Evolutionary conservation across 2,888 invertebrate genomes (phyloP), one percentile per base, ranked within the genome.

Genomic region (Carterocephalus palaemon): DNA sequence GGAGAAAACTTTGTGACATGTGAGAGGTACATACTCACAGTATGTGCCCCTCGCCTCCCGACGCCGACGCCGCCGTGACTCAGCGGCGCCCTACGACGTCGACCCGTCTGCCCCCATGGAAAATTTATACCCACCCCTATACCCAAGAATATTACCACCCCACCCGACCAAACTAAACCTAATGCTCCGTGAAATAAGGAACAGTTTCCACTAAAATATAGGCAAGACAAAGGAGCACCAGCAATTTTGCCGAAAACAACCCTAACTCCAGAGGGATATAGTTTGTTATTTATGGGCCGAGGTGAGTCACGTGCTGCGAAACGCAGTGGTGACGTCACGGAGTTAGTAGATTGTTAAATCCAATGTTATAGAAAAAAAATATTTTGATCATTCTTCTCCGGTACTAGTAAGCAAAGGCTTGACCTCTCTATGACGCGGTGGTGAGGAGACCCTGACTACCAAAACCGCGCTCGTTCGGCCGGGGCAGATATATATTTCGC

Each of bases 1-100:
- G 79, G 79, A 80, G 84, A 81, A 83, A 86, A 85, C 84, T 86
- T 86, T 82, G 83, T 84, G 85, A 85, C 85, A 85, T 86, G 85
- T 85, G 85, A 84, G 85, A 72, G 74, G 80, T 81, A 75, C 76
- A 78, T 84, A 84, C 81, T 83, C 83, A 80, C 80, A 78, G 81
- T 84, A 83, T 84, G 78, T 79, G 75, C 65, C 65, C 57, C 59
- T 62, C 56, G 54, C 49, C 58, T 51, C 48, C 51, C 54, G 48
- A 54, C 52, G 49, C 52, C 43, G 54, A 54, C 56, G 68, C 63
- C 74, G 67, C 59, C 73, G 81, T 86, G 85, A 85, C 73, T 86
- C 85, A 85, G 81, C 81, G 83, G 83, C 83, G 82, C 84, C 83
- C 83, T 80, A 73, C 85, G 83, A 82, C 83, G 84, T 84, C 85